Evolutionary conservation across 2,797 vertebrate species (phyloP).

Genomic region (Aselliscus stoliczkanus): DNA sequence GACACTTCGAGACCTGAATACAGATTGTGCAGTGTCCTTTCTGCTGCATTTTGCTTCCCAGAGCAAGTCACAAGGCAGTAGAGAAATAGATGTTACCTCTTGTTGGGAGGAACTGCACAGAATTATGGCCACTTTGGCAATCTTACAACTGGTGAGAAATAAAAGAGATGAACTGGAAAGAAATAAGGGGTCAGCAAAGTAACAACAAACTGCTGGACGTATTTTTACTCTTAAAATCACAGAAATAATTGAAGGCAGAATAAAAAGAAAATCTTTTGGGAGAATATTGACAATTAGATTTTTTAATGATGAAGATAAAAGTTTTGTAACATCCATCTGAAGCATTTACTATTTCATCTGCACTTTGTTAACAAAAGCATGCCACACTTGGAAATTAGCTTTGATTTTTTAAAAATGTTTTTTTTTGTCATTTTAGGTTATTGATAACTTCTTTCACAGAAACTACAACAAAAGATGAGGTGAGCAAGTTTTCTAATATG

Average conservation of each 20-base stretch:
- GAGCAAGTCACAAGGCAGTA: not conserved
- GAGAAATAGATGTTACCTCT: not conserved
- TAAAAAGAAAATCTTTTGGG: not conserved
- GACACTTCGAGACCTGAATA: not conserved
- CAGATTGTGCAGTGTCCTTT: not conserved
- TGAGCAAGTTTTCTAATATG: not conserved
- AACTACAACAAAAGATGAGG: not conserved
- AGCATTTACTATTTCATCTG: not conserved
- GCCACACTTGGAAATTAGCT: not conserved
- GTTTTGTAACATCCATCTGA: not conserved
- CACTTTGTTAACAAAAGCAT: not conserved
- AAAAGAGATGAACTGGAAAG: not conserved
- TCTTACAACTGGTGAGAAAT: not conserved
- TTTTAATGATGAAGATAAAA: not conserved
- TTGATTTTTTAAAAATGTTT: not conserved
- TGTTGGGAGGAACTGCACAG: not conserved
- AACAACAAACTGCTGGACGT: not conserved
- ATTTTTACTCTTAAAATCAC: not conserved
- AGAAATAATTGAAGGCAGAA: not conserved
- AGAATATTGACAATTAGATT: not conserved
- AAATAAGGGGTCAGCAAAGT: not conserved
- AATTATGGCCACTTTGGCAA: not conserved
- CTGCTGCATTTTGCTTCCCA: not conserved
- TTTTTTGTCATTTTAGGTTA: not conserved
- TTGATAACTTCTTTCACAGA: not conserved